A percentile compares a stretch with the other conserved stretches of the same genome.
Conservation (phyloP, 2,113 vertebrate genomes). For the Andinoacara biseriatus region DNA sequence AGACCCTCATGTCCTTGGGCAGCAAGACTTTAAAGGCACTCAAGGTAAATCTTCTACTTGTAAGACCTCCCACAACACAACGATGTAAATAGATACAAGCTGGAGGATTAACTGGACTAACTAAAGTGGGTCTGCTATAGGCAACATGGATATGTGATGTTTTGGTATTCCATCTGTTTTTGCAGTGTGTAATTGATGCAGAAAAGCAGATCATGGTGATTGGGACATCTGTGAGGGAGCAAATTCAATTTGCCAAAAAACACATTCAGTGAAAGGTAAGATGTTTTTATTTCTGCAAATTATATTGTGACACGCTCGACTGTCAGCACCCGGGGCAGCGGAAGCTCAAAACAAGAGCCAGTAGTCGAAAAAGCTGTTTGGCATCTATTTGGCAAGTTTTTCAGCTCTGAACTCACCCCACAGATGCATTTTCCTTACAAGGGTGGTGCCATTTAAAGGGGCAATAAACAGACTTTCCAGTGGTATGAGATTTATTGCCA, state of each 20-base stretch:
- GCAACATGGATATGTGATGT: not conserved
- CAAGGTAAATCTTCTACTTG: slow-evolving; percentile 79
- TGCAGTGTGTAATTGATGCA: slow-evolving; percentile 88
- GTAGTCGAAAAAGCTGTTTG: too few species aligned
- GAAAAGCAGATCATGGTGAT: slow-evolving; percentile 86
- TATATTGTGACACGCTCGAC: too few species aligned
- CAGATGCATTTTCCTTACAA: too few species aligned
- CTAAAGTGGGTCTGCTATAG: not conserved
- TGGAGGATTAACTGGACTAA: not conserved
- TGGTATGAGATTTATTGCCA: too few species aligned
- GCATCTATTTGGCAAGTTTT: too few species aligned
- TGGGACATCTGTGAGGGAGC: slow-evolving; percentile 83
- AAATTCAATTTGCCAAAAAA: slow-evolving; percentile 81
- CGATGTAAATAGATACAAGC: not conserved
- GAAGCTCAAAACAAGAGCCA: too few species aligned
- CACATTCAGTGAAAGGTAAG: slow-evolving; percentile 26
- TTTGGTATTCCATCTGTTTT: not conserved
- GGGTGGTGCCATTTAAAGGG: too few species aligned
- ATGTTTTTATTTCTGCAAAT: not conserved
- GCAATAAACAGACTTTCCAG: too few species aligned
- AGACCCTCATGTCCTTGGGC: slow-evolving; percentile 85
- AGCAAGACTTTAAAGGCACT: slow-evolving; percentile 85
- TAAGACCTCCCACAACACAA: not conserved
- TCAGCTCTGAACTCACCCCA: too few species aligned
- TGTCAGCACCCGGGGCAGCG: too few species aligned